Evolutionary conservation across 2,113 vertebrate genomes (phyloP).

Genomic region (Pomatorhinus ruficollis): DNA sequence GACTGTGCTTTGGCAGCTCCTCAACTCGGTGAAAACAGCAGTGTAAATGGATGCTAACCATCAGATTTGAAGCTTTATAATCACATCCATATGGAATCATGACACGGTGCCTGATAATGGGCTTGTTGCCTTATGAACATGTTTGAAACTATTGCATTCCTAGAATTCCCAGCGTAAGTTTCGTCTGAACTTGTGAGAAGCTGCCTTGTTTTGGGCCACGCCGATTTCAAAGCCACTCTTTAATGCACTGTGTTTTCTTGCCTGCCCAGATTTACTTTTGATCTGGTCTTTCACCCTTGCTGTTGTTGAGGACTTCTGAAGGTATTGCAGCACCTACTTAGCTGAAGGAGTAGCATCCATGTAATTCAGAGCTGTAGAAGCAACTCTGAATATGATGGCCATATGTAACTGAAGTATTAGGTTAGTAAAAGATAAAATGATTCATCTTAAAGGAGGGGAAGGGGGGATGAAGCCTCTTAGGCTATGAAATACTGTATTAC

Average conservation of each 20-base stretch:
- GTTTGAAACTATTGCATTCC: not conserved
- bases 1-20: not conserved
- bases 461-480: accelerated
- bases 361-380: not conserved
- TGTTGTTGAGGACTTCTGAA: not conserved
- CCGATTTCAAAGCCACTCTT: not conserved
- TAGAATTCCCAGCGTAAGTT: not conserved
- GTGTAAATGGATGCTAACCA: not conserved
- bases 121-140: not conserved
- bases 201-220: not conserved
- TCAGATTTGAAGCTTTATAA: not conserved
- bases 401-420: not conserved
- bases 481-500: not conserved
- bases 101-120: not conserved
- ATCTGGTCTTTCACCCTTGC: not conserved
- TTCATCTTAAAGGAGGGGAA: not conserved
- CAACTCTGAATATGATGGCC: not conserved
- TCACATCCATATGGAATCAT: not conserved
- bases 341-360: not conserved
- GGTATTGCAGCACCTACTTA: not conserved
- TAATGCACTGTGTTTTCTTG: not conserved
- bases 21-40: not conserved
- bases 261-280: not conserved
- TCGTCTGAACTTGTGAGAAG: slow-evolving; percentile 6
- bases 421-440: not conserved